A percentile compares a stretch with the other conserved stretches of the same genome.
Conservation (phyloP, 2,888 invertebrate genomes). For the Aphodius granarius region DNA sequence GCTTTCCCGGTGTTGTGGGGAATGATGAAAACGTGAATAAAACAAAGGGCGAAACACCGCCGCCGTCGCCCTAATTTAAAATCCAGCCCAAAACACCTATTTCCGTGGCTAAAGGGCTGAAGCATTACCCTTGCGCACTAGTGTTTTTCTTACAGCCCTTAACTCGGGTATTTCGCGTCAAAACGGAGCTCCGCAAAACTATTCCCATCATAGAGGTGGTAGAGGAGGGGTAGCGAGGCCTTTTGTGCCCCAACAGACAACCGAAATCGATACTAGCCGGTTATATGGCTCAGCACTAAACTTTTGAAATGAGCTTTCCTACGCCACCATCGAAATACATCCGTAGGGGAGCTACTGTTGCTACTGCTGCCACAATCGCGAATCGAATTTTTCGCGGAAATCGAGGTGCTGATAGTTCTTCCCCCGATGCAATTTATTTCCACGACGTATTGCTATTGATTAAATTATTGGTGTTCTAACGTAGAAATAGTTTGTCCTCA, state of each 20-base stretch:
- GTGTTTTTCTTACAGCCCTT: neutral
- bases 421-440: neutral
- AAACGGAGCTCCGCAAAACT: neutral
- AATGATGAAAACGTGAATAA: neutral
- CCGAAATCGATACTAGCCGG: neutral
- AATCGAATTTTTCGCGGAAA: neutral
- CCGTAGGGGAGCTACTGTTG: neutral
- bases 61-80: neutral
- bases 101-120: neutral
- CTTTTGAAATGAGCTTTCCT: neutral
- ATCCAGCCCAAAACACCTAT: neutral
- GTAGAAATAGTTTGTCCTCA: neutral
- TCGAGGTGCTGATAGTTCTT: neutral
- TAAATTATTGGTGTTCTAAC: neutral
- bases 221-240: neutral
- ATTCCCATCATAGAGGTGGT: neutral
- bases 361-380: neutral
- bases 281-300: neutral
- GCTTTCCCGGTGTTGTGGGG: neutral
- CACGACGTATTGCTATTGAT: neutral
- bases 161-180: neutral
- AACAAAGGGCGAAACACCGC: neutral
- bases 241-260: neutral
- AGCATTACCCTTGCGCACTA: neutral
- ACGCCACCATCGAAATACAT: neutral